These are phyloP conservation scores for Sarcophaga carnaria DNA, from an alignment of 2,888 invertebrate species.

Conservation along the genomic window DNA sequence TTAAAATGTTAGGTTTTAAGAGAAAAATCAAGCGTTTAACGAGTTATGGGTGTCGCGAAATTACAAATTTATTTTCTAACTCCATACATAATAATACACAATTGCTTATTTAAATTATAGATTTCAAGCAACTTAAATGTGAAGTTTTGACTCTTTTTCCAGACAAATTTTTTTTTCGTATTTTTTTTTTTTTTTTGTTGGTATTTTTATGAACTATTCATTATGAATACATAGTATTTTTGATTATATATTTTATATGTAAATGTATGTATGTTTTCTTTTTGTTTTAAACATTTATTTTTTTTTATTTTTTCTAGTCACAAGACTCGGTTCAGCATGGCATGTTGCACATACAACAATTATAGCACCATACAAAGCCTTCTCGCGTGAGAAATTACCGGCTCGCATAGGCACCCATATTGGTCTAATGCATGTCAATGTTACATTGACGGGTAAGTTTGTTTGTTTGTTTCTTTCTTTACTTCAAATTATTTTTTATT, in stretches of 20 bases:
- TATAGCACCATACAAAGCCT: conserved; percentile 93
- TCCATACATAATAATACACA: conserved; percentile 47
- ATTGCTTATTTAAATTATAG: conserved; percentile 63
- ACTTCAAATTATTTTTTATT: neutral
- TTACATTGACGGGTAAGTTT: conserved; percentile 92
- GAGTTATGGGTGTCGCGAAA: neutral
- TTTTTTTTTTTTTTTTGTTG: no score
- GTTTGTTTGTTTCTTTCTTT: neutral
- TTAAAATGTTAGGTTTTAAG: neutral
- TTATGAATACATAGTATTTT: conserved; percentile 37
- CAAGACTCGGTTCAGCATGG: conserved; percentile 95
- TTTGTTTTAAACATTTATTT: conserved; percentile 54
- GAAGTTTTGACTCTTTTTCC: conserved; percentile 4
- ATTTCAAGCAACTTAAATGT: conserved; percentile 30
- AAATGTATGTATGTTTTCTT: conserved; percentile 44
- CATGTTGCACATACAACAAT: conserved; percentile 93
- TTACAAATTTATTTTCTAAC: conserved; percentile 39
- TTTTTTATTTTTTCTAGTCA: conserved; percentile 84
- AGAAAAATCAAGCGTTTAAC: neutral
- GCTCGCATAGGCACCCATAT: conserved; percentile 96
- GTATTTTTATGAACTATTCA: conserved; percentile 25
- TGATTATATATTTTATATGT: no score
- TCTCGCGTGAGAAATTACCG: conserved; percentile 92
- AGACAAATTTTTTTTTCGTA: no score
- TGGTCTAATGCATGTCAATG: conserved; percentile 96